Evolutionary conservation across 2,888 invertebrate species (phyloP).

Genomic region (Drosophila mercatorum): DNA sequence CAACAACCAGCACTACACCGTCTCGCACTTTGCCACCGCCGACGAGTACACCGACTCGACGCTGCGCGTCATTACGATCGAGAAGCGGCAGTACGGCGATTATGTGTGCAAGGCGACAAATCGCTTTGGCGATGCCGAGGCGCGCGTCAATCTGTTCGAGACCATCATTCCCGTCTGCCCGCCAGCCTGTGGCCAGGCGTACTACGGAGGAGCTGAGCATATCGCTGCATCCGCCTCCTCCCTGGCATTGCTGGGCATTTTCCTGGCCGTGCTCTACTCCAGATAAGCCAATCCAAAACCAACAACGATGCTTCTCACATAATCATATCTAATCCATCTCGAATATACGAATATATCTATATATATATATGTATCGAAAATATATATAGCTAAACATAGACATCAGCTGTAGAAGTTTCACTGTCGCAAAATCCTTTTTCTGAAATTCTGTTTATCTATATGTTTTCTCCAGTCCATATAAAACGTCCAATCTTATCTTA

Average conservation of each 20-base stretch:
- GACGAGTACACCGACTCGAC: slow-evolving; percentile 97
- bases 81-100: slow-evolving; percentile 94
- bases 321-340: slow-evolving; percentile 58
- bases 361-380: slow-evolving; percentile 23
- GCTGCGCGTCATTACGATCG: slow-evolving; percentile 94
- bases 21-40: slow-evolving; percentile 95
- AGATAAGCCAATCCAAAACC: slow-evolving; percentile 77
- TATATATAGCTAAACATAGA: slow-evolving; percentile 39
- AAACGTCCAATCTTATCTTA: slow-evolving; percentile 73
- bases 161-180: slow-evolving; percentile 96
- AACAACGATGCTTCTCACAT: slow-evolving; percentile 41
- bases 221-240: slow-evolving; percentile 82
- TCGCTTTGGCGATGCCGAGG: slow-evolving; percentile 93
- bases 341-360: slow-evolving; percentile 37
- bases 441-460: slow-evolving; percentile 14
- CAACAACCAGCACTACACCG: slow-evolving; percentile 95
- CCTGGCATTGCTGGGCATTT: slow-evolving; percentile 85
- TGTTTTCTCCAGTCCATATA: slow-evolving; percentile 32
- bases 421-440: slow-evolving; percentile 42
- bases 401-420: slow-evolving; percentile 31
- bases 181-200: slow-evolving; percentile 90
- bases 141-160: slow-evolving; percentile 93
- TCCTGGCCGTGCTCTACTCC: slow-evolving; percentile 85
- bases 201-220: slow-evolving; percentile 82
- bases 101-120: slow-evolving; percentile 95